Evolutionary conservation across 2,888 invertebrate genomes (phyloP), one percentile per base, ranked within the genome.

Genomic region (Sinhomidia bicolor): DNA sequence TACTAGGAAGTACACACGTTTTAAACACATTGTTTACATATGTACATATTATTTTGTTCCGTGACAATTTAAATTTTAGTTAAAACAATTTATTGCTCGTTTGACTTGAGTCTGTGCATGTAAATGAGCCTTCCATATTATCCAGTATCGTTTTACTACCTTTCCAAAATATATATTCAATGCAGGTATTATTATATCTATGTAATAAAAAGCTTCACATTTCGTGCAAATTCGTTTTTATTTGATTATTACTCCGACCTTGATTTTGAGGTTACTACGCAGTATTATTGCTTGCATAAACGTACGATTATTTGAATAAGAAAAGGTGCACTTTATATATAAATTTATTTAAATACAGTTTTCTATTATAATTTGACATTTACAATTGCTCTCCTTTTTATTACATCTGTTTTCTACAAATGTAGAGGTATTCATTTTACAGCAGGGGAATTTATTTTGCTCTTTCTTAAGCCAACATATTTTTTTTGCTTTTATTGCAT

Each of bases 1-100:
- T 57, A 36, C 36, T 36, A 29, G 57, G 76, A 76, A 76, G 68
- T n/a, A 20, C 41, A 71, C 12, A 3, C 41, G 68, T 41, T n/a
- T n/a, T n/a, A n/a, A n/a, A 23, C 41, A 20, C 23, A 20, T 41
- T 41, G 68, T 41, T 71, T 71, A 71, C 68, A 71, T 41, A 17
- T 71, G 68, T 71, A 10, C 41, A 20, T 10, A 41, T 41, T 41
- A 68, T 71, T 41, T 41, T 10, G 17, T 20, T 71, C 9, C 20
- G 41, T 71, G 41, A 36, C 36, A 65, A 36, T 65, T 32, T 10
- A 65, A 65, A 14, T 36, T 36, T 32, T 32, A 10, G 23, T 60
- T 17, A 20, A n/a, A 17, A 65, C 12, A 32, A 65, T 65, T 65
- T 32, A 65, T 65, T n/a, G 36, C 29, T 29, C 23, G n/a, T 54